Percentiles rank a stretch among this genome's conserved stretches.
phyloP scores from a whole-genome alignment of 1,140 invertebrate genomes.

The Spodoptera frugiperda region DNA sequence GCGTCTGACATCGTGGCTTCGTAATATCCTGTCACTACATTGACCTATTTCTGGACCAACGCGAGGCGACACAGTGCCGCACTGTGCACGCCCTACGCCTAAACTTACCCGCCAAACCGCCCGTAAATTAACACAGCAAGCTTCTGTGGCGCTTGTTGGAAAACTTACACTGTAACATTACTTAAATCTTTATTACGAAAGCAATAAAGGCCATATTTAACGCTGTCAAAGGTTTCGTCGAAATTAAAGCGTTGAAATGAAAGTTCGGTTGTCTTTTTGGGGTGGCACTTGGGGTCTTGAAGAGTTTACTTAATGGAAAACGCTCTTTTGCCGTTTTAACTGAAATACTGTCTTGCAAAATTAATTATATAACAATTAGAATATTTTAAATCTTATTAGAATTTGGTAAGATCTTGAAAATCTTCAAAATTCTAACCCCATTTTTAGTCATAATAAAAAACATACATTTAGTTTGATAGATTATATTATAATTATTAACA shows the following conservation, averaged over 20 bases:
- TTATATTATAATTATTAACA: too few relatives aligned
- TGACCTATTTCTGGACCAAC: constrained; percentile 67
- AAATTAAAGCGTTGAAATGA: constrained; percentile 80
- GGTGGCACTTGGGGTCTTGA: constrained; percentile 66
- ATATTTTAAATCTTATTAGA: constrained; percentile 4
- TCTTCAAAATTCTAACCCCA: too few relatives aligned
- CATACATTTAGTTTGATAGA: too few relatives aligned
- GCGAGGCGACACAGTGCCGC: constrained; percentile 41
- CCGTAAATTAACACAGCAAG: constrained; percentile 39
- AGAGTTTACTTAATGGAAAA: constrained; percentile 67
- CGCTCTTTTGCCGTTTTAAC: constrained; percentile 44
- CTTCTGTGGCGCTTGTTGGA: constrained; percentile 53
- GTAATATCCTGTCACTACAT: constrained; percentile 79
- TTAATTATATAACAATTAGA: constrained; percentile 24
- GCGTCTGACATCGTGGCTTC: constrained; percentile 75
- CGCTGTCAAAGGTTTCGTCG: constrained; percentile 67
- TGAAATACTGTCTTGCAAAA: constrained; percentile 28
- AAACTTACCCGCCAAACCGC: constrained; percentile 29
- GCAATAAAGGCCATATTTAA: constrained; percentile 80
- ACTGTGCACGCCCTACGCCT: constrained; percentile 31
- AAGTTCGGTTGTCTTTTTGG: constrained; percentile 64
- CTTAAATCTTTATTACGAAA: constrained; percentile 77
- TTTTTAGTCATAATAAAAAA: too few relatives aligned
- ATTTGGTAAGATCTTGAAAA: too few relatives aligned
- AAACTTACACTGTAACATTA: constrained; percentile 60